Evolutionary conservation across 2,113 vertebrate genomes (phyloP).

Genomic region (Ramphastos sulfuratus): DNA sequence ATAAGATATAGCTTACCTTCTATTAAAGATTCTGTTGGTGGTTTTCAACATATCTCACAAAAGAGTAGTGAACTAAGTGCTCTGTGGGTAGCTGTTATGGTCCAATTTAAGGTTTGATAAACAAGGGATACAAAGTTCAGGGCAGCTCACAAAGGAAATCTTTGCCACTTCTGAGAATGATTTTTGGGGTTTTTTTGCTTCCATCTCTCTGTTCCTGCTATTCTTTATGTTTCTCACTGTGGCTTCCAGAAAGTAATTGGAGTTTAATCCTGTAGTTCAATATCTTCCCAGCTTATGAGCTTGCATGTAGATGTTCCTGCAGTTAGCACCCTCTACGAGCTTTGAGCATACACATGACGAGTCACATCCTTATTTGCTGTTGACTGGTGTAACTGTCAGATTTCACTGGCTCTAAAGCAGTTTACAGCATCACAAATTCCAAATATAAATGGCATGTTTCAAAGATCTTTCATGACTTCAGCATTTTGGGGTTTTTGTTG

Average conservation of each 20-base stretch:
- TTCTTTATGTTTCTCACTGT: background rate
- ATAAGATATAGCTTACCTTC: background rate
- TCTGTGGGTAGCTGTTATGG: background rate
- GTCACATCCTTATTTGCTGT: background rate
- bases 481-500: too few relatives aligned
- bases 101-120: background rate
- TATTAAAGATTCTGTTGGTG: background rate
- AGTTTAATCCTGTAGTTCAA: background rate
- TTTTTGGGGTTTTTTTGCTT: background rate
- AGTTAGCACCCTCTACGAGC: background rate
- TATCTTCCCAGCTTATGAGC: background rate
- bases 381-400: background rate
- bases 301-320: background rate
- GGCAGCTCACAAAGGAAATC: background rate
- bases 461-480: background rate
- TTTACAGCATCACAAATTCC: background rate
- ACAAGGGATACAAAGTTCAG: background rate
- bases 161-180: background rate
- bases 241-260: background rate
- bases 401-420: background rate
- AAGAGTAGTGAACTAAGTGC: background rate
- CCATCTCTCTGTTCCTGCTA: background rate
- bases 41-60: background rate
- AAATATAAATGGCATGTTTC: background rate
- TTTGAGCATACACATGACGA: background rate